phyloP scores from a whole-genome alignment of 2,797 vertebrate genomes.

The Macropus fuliginosus region DNA sequence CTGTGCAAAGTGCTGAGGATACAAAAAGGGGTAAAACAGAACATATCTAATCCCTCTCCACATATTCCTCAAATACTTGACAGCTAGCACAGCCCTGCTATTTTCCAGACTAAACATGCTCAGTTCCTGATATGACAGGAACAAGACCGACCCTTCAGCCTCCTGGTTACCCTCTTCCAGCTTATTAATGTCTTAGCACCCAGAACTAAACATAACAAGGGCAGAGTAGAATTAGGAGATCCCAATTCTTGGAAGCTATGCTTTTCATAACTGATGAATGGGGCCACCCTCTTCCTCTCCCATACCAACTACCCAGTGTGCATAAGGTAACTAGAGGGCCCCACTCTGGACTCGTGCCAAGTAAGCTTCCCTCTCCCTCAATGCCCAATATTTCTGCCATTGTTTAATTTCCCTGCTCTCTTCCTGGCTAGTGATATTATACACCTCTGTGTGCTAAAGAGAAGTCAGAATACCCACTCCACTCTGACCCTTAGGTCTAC shows the following conservation, averaged over 20 bases:
- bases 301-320: not conserved
- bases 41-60: not conserved
- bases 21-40: not conserved
- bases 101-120: not conserved
- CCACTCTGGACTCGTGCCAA: not conserved
- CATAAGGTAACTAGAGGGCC: not conserved
- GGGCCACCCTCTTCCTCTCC: too few relatives aligned
- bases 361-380: not conserved
- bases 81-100: not conserved
- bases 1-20: not conserved
- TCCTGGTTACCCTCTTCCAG: too few relatives aligned
- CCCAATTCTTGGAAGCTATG: not conserved
- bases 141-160: not conserved
- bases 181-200: not conserved
- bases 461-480: not conserved
- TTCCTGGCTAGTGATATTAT: not conserved
- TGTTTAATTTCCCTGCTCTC: not conserved
- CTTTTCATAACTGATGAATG: not conserved
- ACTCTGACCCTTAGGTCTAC: not conserved
- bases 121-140: too few relatives aligned
- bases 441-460: too few relatives aligned
- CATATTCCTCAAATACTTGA: not conserved
- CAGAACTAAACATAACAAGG: not conserved
- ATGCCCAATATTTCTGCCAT: not conserved
- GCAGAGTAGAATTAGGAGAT: too few relatives aligned